Evolutionary conservation across 2,797 vertebrate species (phyloP), one percentile per base, ranked within the genome.

Genomic region (Coluber constrictor): DNA sequence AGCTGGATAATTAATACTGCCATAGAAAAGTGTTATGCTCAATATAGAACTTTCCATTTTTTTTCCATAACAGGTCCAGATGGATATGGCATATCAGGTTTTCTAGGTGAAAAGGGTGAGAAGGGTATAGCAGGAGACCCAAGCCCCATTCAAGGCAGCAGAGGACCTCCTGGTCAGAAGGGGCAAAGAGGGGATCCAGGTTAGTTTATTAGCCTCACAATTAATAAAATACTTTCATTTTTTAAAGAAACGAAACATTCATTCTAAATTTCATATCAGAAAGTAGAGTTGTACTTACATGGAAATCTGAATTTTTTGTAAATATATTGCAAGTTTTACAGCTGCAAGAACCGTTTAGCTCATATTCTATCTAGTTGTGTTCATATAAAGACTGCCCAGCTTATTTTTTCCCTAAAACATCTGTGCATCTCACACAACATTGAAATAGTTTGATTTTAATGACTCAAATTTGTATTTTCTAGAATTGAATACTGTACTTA

Each of bases 141-240:
- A 7, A 99, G 98, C 96, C 97, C 94, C 87, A 94, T 97, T 57
- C 90, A 94, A 79, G 99, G 99, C 59, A 51, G 96, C 56, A 95
- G 94, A 11, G 99, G 99, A 91, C 90, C 93, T 90, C 88, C 86
- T 0, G 99, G 99, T 87, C 96, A 95, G 23, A 99, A 98, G 96
- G 99, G 99, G 93, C 97, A 95, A 59, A 97, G 94, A 92, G 99
- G 99, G 93, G 95, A 97, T 92, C 92, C 90, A 98, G 99, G 99
- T 99, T 27, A 95, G 98, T 95, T 18, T 70, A 59, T 89, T 94
- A 15, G 51, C 9, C 25, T 87, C 18, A 83, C 20, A 47, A 47
- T 83, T 47, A 25, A 55, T 87, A n/a, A 87, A 56, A n/a, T 16
- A 32, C 8, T 51, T 15, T n/a, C 7, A 27, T 51, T 32, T 91